Evolutionary conservation across 2,113 vertebrate species (phyloP), one percentile per base, ranked within the genome.

Genomic region (Calidris pugnax): DNA sequence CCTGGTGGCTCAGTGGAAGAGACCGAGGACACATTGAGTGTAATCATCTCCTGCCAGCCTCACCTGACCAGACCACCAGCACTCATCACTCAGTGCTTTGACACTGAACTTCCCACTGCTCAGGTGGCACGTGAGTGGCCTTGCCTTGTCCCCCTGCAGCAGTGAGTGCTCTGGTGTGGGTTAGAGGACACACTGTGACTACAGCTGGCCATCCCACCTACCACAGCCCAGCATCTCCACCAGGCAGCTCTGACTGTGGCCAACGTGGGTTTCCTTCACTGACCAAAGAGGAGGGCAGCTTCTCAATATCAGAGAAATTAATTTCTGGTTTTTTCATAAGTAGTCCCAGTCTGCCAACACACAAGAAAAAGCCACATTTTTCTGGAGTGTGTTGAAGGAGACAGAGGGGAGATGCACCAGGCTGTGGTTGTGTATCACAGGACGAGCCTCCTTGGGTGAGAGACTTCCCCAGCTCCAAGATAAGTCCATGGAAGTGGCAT

Each of bases 61-160:
- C 43, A 28, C 30, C 53, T 41, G 78, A 22, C 43, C 71, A 3
- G 35, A 51, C 30, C 66, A 64, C 13, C 4, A 35, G 47, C 55
- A 7, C 37, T n/a, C 63, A 23, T 9, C 2, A 3, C 45, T 73
- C n/a, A 2, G 20, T 23, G 13, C 39, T 57, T 39, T 1, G 0
- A 35, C 0, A 1, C n/a, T 43, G 37, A 72, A 5, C 50, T 28
- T 24, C 35, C 39, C 78, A 22, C 37, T 26, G 74, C 69, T 59
- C 64, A 14, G 22, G 10, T 6, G 6, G 35, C 67, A 39, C 0
- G 0, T 2, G 3, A 33, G 81, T 7, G 32, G 55, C 60, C 71
- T 71, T 83, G 81, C 45, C 45, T 39, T 28, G 35, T 45, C 50
- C 43, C 69, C 17, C 62, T 7, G 7, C 32, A 15, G 27, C 2